Conservation (phyloP, 2,113 vertebrate genomes). For the Diadophis punctatus region DNA sequence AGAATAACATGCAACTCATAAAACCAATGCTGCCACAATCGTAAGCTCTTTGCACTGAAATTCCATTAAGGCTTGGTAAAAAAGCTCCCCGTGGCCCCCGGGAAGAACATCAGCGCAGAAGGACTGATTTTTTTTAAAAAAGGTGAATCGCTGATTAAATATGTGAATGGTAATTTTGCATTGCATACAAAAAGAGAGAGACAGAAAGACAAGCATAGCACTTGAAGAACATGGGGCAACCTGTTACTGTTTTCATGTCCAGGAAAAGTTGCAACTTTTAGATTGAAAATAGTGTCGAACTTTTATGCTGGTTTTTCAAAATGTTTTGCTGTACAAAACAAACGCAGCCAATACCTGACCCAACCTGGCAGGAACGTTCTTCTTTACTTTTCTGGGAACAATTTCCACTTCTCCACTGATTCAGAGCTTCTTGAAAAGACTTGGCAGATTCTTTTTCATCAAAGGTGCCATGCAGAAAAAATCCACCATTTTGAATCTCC, state of each 20-base stretch:
- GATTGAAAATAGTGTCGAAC: background rate
- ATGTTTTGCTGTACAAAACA: background rate
- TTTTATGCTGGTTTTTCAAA: background rate
- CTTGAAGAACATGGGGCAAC: background rate
- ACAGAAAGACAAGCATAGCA: background rate
- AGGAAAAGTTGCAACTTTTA: background rate
- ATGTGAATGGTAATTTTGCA: background rate
- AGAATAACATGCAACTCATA: background rate
- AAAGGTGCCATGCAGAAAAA: slow-evolving; percentile 68
- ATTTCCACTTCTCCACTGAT: slow-evolving; percentile 69
- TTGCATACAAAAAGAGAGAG: background rate
- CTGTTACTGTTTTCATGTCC: background rate
- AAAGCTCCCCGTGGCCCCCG: background rate
- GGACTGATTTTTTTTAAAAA: background rate
- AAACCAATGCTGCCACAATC: background rate
- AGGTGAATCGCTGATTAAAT: background rate
- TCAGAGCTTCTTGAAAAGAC: slow-evolving; percentile 78
- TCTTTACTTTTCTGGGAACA: background rate
- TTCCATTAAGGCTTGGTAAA: background rate
- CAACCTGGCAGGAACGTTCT: background rate
- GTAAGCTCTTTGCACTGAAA: background rate
- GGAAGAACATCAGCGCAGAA: background rate
- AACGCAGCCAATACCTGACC: slow-evolving; percentile 66
- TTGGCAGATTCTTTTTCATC: slow-evolving; percentile 74
- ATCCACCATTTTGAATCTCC: background rate